These are phyloP conservation scores for Megaceryle maxima DNA, from an alignment of 2,113 vertebrate genomes.

Conservation along the genomic window DNA sequence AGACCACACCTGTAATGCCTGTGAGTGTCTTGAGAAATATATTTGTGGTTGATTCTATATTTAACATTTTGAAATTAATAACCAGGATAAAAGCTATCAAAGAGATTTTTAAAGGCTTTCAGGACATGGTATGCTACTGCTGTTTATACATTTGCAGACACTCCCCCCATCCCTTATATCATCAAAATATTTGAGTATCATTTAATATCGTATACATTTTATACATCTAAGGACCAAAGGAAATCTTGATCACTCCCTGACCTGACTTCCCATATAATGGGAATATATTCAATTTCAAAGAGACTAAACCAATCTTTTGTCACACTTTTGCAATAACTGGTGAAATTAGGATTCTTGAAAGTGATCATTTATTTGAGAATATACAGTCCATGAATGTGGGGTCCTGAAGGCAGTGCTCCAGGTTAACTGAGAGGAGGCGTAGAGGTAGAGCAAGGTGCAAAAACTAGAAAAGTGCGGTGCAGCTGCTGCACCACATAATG, in stretches of 20 bases:
- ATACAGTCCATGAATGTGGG: not conserved
- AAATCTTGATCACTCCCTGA: not conserved
- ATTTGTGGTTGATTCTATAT: not conserved
- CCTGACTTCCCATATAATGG: not conserved
- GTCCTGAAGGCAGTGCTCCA: not conserved
- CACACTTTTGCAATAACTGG: not conserved
- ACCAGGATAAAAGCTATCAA: not conserved
- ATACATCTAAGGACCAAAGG: not conserved
- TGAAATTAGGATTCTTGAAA: not conserved
- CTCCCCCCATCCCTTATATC: too few relatives aligned
- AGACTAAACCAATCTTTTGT: not conserved
- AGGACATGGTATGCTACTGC: not conserved
- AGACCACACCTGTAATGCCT: not conserved
- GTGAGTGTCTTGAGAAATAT: not conserved
- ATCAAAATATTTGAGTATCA: not conserved
- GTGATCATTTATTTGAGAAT: not conserved
- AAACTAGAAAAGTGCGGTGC: not conserved
- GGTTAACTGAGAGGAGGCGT: not conserved
- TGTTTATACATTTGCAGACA: not conserved
- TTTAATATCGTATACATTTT: not conserved
- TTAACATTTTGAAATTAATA: not conserved
- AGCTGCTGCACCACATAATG: not conserved
- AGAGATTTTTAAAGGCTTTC: not conserved
- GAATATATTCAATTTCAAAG: too few relatives aligned
- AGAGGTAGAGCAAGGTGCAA: not conserved